Base-by-base conservation (phyloP, 1,140 invertebrate genomes). In the Ceratosolen solmsi region DNA sequence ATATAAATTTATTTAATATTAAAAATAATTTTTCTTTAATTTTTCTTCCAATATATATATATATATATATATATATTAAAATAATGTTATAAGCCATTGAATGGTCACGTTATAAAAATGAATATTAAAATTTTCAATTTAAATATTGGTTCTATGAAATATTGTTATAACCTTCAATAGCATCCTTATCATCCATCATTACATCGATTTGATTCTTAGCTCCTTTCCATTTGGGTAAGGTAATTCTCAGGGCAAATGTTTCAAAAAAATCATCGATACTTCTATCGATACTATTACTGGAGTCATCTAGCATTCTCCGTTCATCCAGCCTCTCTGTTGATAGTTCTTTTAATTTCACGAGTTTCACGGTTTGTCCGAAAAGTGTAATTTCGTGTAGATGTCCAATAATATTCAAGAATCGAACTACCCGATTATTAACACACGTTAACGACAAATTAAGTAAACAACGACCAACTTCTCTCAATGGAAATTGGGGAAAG, bases 231-330 rank as follows among this genome's bases (percentile, higher is more conserved):
- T 86, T 87, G 0, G 91, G 90, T 17, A 92, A 27, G 0, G 86
- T 90, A 8, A 92, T 89, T 71, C 92, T 89, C 41, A 94, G 84
- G 0, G 92, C 87, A 58, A 93, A 93, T n/a, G 87, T 92, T 75
- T 93, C 90, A 72, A 94, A 94, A 78, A 94, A 94, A 22, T 92
- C 86, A 25, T 93, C 90, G 7, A 94, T 88, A 75, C 90, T 91
- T 30, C 87, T 87, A 58, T 93, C 92, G 17, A 94, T 93, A 79
- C 87, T 87, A 2, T 90, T 87, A 1, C 90, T 87, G 2, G 92
- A 75, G 79, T 76, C 75, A 82, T 72, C 87, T 83, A 79, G 84
- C 38, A 84, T 83, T 20, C 78, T 76, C 15, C 85, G 71, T 27
- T 88, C 86, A 33, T 82, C 72, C 0, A 51, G 76, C 11, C 75